phyloP scores from a whole-genome alignment of 2,113 vertebrate species.

The Pavo muticus region DNA sequence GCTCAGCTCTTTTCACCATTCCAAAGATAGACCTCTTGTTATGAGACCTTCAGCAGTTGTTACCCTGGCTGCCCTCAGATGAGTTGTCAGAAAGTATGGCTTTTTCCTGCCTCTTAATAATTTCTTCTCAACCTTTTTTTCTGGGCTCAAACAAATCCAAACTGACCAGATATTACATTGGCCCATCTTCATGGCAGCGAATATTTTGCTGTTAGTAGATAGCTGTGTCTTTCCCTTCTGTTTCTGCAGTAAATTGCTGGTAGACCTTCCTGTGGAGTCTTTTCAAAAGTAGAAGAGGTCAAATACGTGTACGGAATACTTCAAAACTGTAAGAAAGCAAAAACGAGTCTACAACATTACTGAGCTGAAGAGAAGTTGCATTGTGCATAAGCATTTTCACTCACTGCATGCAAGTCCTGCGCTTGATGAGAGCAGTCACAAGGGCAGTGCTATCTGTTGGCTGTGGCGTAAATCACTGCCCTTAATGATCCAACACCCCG shows the following conservation, averaged over 20 bases:
- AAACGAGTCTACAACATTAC: background rate
- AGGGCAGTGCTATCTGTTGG: background rate
- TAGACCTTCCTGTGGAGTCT: background rate
- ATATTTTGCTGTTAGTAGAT: background rate
- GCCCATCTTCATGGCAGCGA: background rate
- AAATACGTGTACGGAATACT: background rate
- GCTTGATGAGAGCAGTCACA: background rate
- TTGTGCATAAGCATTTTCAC: background rate
- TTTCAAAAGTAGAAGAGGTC: background rate
- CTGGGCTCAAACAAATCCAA: background rate
- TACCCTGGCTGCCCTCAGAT: background rate
- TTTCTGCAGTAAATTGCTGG: background rate
- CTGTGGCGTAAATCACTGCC: background rate
- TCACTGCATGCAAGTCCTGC: background rate
- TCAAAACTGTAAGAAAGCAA: background rate
- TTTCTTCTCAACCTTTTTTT: background rate
- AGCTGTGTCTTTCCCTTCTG: background rate
- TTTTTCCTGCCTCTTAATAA: background rate
- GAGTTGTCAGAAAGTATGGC: background rate
- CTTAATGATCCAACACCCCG: background rate
- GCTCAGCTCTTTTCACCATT: background rate
- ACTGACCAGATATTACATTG: background rate
- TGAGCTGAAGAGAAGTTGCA: background rate
- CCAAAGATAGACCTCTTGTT: background rate
- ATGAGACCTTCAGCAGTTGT: background rate